These are phyloP conservation scores for Drosophila bunnanda DNA, from an alignment of 2,888 invertebrate species.

Conservation along the genomic window DNA sequence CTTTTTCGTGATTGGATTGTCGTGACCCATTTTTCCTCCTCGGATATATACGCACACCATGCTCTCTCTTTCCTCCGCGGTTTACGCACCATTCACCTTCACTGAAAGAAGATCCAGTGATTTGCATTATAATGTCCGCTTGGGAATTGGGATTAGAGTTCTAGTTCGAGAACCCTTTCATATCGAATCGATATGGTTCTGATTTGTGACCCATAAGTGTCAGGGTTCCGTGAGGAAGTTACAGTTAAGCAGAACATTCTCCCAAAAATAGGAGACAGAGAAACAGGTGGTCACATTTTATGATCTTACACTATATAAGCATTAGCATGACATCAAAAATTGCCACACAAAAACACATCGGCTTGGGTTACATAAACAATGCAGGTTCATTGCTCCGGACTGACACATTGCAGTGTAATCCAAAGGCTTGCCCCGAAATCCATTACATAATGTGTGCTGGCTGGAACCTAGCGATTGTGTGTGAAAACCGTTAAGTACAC, in stretches of 20 bases:
- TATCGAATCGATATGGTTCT: slow-evolving; percentile 35
- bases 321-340: slow-evolving; percentile 39
- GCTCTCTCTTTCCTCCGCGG: slow-evolving; percentile 18
- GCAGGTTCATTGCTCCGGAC: slow-evolving; percentile 52
- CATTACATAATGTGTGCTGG: slow-evolving; percentile 63
- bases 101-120: slow-evolving; percentile 27
- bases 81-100: slow-evolving; percentile 59
- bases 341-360: slow-evolving; percentile 19
- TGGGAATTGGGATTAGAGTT: slow-evolving; percentile 23
- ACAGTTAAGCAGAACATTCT: slow-evolving; percentile 56
- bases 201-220: slow-evolving; percentile 31
- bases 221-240: slow-evolving; percentile 33
- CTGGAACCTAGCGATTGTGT: slow-evolving; percentile 51
- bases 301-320: slow-evolving; percentile 19
- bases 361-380: slow-evolving; percentile 40
- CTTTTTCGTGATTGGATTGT: slow-evolving; percentile 55
- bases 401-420: slow-evolving; percentile 20
- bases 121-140: slow-evolving; percentile 63
- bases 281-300: slow-evolving; percentile 19
- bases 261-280: too few species aligned
- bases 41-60: slow-evolving; percentile 2
- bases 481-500: slow-evolving; percentile 71
- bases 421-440: slow-evolving; percentile 35
- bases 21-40: slow-evolving; percentile 68
- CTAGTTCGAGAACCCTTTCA: slow-evolving; percentile 25